These are phyloP conservation scores for Spea multiplicata DNA, from an alignment of 2,113 vertebrate species.

Conservation along the genomic window DNA sequence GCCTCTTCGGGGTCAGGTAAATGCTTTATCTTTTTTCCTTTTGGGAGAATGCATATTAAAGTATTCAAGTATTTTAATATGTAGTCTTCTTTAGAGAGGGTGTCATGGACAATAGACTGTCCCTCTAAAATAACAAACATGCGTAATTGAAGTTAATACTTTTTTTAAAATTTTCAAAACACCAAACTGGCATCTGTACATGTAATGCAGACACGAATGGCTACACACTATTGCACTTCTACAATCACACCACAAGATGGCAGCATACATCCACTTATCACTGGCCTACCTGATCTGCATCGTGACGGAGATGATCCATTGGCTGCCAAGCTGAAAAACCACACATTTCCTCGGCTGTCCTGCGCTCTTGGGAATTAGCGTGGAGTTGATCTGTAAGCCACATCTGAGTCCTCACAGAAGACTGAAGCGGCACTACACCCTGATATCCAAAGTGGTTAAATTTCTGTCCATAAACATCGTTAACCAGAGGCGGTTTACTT, in stretches of 20 bases:
- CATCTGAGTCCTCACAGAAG: slow-evolving; percentile 87
- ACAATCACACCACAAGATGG: slow-evolving; percentile 59
- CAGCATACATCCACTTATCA: slow-evolving; percentile 54
- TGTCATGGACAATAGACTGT: no score
- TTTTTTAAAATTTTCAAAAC: no score
- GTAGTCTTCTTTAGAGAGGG: no score
- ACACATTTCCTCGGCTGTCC: slow-evolving; percentile 62
- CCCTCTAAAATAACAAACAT: no score
- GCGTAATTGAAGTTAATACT: no score
- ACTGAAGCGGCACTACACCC: slow-evolving; percentile 76
- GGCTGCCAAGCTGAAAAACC: slow-evolving; percentile 64
- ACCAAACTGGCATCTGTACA: no score
- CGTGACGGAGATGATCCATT: slow-evolving; percentile 61
- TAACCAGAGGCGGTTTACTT: slow-evolving; percentile 57
- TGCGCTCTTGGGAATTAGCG: slow-evolving; percentile 75
- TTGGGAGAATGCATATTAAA: no score
- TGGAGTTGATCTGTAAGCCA: slow-evolving; percentile 91
- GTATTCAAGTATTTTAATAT: no score
- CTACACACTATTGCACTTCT: background rate
- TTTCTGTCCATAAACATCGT: slow-evolving; percentile 62
- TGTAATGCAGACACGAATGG: no score
- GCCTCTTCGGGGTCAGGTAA: no score
- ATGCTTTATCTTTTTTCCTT: no score
- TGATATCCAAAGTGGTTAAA: slow-evolving; percentile 68
- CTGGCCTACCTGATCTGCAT: slow-evolving; percentile 72